Base-by-base conservation (phyloP, 2,113 vertebrate species). In the Dasyurus viverrinus region DNA sequence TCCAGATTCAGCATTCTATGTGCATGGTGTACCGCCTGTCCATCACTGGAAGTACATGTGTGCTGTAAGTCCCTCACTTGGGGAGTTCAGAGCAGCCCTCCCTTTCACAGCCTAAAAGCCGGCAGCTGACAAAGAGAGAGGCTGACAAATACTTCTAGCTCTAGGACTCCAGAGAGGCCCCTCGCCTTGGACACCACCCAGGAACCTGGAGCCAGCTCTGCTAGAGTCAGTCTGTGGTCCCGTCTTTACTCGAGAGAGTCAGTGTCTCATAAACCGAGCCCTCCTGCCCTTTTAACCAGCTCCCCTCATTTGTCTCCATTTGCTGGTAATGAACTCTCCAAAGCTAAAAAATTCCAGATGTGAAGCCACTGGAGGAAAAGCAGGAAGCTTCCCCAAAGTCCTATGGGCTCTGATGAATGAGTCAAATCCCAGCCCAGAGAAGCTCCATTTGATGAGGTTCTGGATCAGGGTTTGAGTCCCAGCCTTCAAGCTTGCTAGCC, bases 331-430 rank as follows among this genome's bases (percentile, higher is more conserved):
- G 68, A 84, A 84, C 68, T 84, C 68, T 84, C 68, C 68, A 42
- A 84, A 84, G 68, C 68, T 84, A 84, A 84, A 84, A 84, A 84
- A 84, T 84, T 84, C 68, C 68, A 84, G 68, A 84, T 84, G 68
- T 84, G 19, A 42, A 84, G 68, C 68, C 68, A 23, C 68, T 84
- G n/a, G 68, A 84, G n/a, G 7, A 84, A 42, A 84, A 23, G 68
- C 16, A 42, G 19, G 68, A 84, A 42, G n/a, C 68, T 42, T 84
- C 68, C n/a, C 36, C 2, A 1, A 84, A 42, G 0, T 42, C 19
- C 68, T 8, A 84, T 2, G 16, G 68, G 19, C 19, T 42, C n/a
- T 84, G 68, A 42, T 0, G 19, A 84, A 23, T 23, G 68, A 36
- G 30, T 36, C 60, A 68, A 30, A 36, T 36, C 60, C 60, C 30